Percentiles rank a stretch among this genome's conserved stretches.
Evolutionary conservation across 2,888 invertebrate genomes (phyloP).

Genomic region (Diogma glabrata): DNA sequence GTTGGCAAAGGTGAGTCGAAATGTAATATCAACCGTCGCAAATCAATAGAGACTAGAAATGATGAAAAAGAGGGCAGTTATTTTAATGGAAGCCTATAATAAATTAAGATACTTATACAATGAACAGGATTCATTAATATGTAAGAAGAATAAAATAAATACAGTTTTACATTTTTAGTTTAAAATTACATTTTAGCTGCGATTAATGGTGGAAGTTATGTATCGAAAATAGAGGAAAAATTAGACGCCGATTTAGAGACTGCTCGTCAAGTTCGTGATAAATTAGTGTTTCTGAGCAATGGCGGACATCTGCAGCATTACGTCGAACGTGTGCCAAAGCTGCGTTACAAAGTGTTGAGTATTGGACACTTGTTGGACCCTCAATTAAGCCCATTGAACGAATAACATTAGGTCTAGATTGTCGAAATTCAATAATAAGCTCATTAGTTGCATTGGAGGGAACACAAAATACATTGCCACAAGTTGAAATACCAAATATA

Average conservation of each 20-base stretch:
- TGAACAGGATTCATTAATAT: constrained; percentile 33
- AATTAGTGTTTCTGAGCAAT: constrained; percentile 34
- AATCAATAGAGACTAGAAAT: constrained; percentile 30
- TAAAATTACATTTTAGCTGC: too few relatives aligned
- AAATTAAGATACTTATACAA: constrained; percentile 31
- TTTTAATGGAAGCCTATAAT: constrained; percentile 26
- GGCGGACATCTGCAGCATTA: constrained; percentile 34
- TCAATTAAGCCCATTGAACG: constrained; percentile 27
- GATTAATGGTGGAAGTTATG: constrained; percentile 33
- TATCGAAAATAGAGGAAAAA: constrained; percentile 31
- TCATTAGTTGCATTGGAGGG: constrained; percentile 32
- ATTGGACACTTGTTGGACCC: constrained; percentile 27
- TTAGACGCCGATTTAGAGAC: constrained; percentile 31
- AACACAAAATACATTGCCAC: constrained; percentile 32
- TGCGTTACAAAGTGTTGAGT: constrained; percentile 27
- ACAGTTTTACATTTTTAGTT: too few relatives aligned
- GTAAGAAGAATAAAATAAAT: too few relatives aligned
- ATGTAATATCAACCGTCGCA: constrained; percentile 27
- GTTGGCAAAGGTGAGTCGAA: constrained; percentile 33
- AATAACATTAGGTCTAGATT: constrained; percentile 28
- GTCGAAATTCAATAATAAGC: constrained; percentile 30
- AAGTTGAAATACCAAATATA: constrained; percentile 32
- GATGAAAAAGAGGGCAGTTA: constrained; percentile 28
- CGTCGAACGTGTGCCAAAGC: constrained; percentile 31
- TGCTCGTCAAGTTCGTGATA: constrained; percentile 32